Base-by-base conservation (phyloP, 2,797 vertebrate genomes). In the Nasua narica region DNA sequence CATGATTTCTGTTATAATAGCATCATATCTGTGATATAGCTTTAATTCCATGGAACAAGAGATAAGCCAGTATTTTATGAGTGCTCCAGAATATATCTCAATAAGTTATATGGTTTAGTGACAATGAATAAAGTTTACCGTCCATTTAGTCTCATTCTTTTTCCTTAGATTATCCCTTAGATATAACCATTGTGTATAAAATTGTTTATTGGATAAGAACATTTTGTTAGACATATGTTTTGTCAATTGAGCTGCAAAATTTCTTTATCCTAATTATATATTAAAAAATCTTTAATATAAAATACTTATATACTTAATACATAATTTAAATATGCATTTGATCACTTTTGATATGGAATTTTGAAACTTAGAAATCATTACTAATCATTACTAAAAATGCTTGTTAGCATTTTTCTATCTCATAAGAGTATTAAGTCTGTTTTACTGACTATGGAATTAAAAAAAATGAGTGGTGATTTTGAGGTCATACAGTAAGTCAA, bases 61-160 rank as follows among this genome's bases (percentile, higher is more conserved):
- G 97, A 62, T 23, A 93, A 54, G 19, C 18, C 48, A 69, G 83
- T 85, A 50, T 93, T 92, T 93, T 56, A 60, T 77, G 87, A 94
- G 18, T 70, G 43, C 3, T 65, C 18, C 52, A 46, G 7, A 84
- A 85, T 78, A 79, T 69, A 88, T 87, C 48, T 86, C 19, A 58
- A 70, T 85, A 72, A 67, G 46, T 40, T 65, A 32, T 7, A 25
- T 35, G 5, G 25, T 10, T 88, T 84, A 69, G 32, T 67, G 13
- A 9, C 21, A 86, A 40, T 90, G 19, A 90, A 58, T 84, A 84
- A 83, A 86, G 5, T 84, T 95, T 86, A 67, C 15, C 3, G 35
- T 83, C 29, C 23, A 48, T 56, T 4, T n/a, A 72, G 21, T 88
- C 29, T 92, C 16, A 35, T 60, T 92, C 21, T 27, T 52, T 90